phyloP scores from a whole-genome alignment of 2,113 vertebrate species.

The Engraulis encrasicolus region DNA sequence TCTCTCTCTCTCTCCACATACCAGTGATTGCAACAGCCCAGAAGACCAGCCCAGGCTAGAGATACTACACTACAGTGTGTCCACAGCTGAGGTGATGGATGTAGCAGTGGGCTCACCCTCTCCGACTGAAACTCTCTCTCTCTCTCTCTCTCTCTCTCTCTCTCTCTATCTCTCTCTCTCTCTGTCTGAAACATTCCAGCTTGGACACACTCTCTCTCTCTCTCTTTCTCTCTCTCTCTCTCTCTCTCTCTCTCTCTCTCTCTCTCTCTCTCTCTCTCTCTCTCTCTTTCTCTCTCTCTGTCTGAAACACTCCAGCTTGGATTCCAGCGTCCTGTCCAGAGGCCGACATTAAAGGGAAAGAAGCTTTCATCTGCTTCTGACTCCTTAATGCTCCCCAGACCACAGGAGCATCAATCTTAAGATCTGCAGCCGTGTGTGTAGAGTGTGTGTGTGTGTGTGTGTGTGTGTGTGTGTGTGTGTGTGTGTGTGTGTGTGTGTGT shows the following conservation, averaged over 20 bases:
- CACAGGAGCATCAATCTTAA: constrained; percentile 49
- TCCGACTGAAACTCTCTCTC: too few relatives aligned
- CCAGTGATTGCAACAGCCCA: background rate
- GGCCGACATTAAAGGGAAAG: constrained; percentile 25
- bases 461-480: background rate
- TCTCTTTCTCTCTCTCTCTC: too few relatives aligned
- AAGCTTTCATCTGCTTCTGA: constrained; percentile 35
- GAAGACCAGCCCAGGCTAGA: background rate
- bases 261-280: too few relatives aligned
- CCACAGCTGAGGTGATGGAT: background rate
- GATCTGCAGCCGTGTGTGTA: constrained; percentile 30
- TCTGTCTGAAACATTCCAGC: too few relatives aligned
- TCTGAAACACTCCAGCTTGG: constrained; percentile 41
- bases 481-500: background rate
- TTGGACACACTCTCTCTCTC: too few relatives aligned
- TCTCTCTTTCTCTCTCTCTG: too few relatives aligned
- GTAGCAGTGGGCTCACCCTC: constrained; percentile 15
- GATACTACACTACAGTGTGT: background rate
- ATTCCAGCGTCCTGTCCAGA: constrained; percentile 44
- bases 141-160: too few relatives aligned
- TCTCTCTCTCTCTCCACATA: background rate
- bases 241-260: too few relatives aligned
- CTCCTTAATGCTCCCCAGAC: constrained; percentile 42
- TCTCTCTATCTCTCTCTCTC: too few relatives aligned
- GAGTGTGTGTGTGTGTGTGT: background rate